phyloP scores from a whole-genome alignment of 2,113 vertebrate species.

The Limanda limanda region DNA sequence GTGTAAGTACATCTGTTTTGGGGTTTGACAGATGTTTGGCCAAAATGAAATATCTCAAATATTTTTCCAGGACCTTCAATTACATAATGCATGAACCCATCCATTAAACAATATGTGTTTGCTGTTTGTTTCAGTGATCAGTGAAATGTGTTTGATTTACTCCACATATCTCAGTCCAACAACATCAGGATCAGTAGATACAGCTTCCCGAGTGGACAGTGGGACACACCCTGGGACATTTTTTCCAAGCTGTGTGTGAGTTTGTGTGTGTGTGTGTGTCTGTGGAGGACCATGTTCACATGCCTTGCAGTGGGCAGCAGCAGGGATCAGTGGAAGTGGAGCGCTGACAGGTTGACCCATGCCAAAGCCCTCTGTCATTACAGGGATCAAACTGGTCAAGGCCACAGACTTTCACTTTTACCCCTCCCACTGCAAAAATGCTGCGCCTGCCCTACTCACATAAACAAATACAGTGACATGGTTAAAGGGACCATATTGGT shows the following conservation, averaged over 20 bases:
- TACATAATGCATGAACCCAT: constrained; percentile 11
- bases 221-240: constrained; percentile 35
- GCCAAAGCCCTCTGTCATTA: constrained; percentile 75
- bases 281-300: constrained; percentile 36
- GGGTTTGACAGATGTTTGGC: constrained; percentile 64
- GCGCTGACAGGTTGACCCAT: constrained; percentile 72
- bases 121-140: constrained; percentile 28
- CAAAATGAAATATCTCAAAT: constrained; percentile 58
- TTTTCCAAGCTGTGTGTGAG: constrained; percentile 14
- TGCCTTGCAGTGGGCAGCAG: constrained; percentile 51
- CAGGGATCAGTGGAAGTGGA: constrained; percentile 60
- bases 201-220: too few relatives aligned
- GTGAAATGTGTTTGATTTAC: constrained; percentile 33
- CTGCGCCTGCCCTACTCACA: neutral
- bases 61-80: constrained; percentile 50
- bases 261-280: neutral
- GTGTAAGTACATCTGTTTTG: constrained; percentile 73
- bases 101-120: constrained; percentile 38
- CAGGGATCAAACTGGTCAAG: constrained; percentile 73
- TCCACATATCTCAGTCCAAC: constrained; percentile 32
- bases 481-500: constrained; percentile 7
- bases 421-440: constrained; percentile 55
- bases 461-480: constrained; percentile 12
- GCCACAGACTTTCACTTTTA: constrained; percentile 68
- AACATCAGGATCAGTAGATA: neutral